Evolutionary conservation across 2,113 vertebrate species (phyloP).

Genomic region (Corynorhinus townsendii): DNA sequence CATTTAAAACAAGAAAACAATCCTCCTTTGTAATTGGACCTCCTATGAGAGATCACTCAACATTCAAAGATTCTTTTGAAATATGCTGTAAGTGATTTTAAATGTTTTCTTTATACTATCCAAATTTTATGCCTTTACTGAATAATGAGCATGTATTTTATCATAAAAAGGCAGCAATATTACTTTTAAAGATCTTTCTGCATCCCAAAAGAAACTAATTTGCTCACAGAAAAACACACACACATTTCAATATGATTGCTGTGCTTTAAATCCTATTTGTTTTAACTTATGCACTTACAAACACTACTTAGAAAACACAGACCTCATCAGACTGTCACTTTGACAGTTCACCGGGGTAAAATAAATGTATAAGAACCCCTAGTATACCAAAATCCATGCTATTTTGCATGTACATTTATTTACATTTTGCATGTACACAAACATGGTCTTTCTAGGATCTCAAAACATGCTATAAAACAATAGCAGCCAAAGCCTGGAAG

Average conservation of each 20-base stretch:
- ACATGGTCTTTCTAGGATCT: constrained; percentile 4
- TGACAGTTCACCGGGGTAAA: background rate
- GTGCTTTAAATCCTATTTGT: background rate
- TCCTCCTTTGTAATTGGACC: background rate
- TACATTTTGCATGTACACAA: background rate
- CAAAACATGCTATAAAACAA: background rate
- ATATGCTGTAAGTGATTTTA: background rate
- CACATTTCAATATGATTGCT: background rate
- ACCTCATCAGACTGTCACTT: background rate
- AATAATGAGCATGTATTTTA: background rate
- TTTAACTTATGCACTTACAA: background rate
- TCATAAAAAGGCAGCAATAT: background rate
- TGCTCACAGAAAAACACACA: background rate
- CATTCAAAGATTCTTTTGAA: constrained; percentile 4
- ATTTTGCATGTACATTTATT: background rate
- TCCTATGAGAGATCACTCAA: background rate
- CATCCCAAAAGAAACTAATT: constrained; percentile 1
- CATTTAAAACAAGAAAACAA: background rate
- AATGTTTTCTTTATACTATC: background rate
- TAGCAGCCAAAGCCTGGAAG: background rate
- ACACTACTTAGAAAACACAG: background rate
- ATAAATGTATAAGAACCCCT: background rate
- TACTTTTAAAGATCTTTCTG: constrained; percentile 11
- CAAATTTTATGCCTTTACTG: background rate
- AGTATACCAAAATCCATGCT: background rate